Evolutionary conservation across 2,888 invertebrate genomes (phyloP).

Genomic region (Epirrhoe alternata): DNA sequence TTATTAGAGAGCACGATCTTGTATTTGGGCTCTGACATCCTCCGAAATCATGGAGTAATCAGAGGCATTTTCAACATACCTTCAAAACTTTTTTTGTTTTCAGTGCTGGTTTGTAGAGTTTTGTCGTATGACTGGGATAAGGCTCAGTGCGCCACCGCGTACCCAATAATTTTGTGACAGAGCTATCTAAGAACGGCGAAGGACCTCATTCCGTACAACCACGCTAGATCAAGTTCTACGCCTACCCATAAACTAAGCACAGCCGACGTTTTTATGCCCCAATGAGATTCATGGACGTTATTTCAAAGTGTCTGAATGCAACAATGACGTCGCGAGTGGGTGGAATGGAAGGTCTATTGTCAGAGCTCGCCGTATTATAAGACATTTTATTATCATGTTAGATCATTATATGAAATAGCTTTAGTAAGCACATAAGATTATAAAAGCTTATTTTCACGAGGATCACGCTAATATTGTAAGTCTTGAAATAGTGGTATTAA

Average conservation of each 20-base stretch:
- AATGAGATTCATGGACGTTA: slow-evolving; percentile 45
- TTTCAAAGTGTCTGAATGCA: slow-evolving; percentile 30
- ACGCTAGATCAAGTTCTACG: slow-evolving; percentile 18
- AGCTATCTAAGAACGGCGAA: neutral
- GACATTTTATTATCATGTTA: slow-evolving; percentile 30
- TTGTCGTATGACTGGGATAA: no score
- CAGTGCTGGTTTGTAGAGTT: no score
- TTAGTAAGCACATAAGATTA: neutral
- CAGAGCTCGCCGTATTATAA: slow-evolving; percentile 16
- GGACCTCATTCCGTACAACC: neutral
- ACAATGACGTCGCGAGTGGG: slow-evolving; percentile 43
- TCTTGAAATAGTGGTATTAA: neutral
- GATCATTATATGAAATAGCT: slow-evolving; percentile 24
- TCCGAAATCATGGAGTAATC: no score
- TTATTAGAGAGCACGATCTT: no score
- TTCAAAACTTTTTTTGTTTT: no score
- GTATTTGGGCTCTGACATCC: no score
- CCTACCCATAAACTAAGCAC: slow-evolving; percentile 41
- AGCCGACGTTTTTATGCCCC: slow-evolving; percentile 43
- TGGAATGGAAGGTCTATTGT: slow-evolving; percentile 37
- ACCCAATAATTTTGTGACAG: no score
- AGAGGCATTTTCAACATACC: no score
- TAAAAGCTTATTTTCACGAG: neutral
- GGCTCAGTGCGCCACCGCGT: no score
- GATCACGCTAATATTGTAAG: neutral